phyloP scores from a whole-genome alignment of 2,888 invertebrate species.

The Atethmia centrago region DNA sequence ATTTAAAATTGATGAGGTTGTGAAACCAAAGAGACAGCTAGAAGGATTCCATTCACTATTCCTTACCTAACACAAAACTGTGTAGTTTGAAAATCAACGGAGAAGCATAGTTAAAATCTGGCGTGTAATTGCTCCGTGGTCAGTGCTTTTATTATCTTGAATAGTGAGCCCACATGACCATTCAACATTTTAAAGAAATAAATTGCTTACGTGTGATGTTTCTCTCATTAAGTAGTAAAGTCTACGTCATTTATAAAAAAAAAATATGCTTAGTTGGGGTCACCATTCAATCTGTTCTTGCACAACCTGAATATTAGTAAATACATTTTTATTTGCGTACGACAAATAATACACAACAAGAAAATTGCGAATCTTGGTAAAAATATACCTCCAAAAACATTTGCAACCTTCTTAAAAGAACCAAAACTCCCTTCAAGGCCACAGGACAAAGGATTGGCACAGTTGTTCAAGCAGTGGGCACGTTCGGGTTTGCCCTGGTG shows the following conservation, averaged over 20 bases:
- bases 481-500: constrained; percentile 92
- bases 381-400: not conserved
- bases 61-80: not conserved
- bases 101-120: not conserved
- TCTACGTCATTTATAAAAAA: too few species aligned
- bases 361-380: too few species aligned
- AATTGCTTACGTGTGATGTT: not conserved
- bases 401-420: not conserved
- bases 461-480: constrained; percentile 93
- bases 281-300: too few species aligned
- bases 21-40: not conserved
- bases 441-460: constrained; percentile 95
- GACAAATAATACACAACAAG: too few species aligned
- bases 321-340: too few species aligned
- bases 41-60: not conserved
- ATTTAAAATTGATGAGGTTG: not conserved
- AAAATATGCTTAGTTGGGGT: too few species aligned
- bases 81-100: not conserved
- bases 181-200: too few species aligned
- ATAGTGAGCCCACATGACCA: not conserved
- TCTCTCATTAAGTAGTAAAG: not conserved
- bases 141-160: not conserved
- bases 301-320: too few species aligned
- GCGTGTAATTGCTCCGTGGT: not conserved
- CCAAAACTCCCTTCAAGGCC: constrained; percentile 87